Conservation (phyloP, 2,797 vertebrate genomes). For the Harpagifer antarcticus region DNA sequence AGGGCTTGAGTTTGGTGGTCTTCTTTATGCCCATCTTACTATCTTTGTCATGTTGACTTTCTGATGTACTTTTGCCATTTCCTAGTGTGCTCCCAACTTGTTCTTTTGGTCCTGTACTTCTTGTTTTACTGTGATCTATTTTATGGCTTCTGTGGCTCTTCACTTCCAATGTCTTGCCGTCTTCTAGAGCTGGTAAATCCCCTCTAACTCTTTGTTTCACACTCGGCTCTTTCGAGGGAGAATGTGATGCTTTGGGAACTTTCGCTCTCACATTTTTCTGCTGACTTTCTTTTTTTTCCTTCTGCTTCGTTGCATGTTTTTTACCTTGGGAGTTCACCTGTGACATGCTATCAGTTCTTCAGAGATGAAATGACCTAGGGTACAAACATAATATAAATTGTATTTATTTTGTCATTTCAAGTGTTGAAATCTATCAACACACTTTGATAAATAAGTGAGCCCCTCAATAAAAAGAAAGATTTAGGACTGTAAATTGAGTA, state of each 20-base stretch:
- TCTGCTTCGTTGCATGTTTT: constrained; percentile 53
- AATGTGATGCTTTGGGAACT: constrained; percentile 30
- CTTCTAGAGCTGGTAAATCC: constrained; percentile 16
- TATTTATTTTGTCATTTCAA: neutral
- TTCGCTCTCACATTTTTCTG: constrained; percentile 50
- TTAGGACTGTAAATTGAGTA: constrained; percentile 30
- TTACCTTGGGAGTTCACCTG: constrained; percentile 64
- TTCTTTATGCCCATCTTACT: constrained; percentile 38
- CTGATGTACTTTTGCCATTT: constrained; percentile 38
- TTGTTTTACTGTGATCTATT: constrained; percentile 35
- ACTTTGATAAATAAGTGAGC: neutral
- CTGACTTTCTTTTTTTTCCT: constrained; percentile 49
- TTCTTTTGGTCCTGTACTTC: constrained; percentile 22
- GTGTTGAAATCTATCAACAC: neutral
- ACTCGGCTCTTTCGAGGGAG: constrained; percentile 14
- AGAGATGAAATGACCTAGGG: constrained; percentile 37
- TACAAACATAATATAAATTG: neutral
- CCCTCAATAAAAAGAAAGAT: constrained; percentile 15
- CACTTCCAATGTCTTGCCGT: constrained; percentile 23
- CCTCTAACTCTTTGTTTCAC: constrained; percentile 37
- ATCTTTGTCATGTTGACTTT: constrained; percentile 23
- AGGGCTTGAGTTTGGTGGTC: constrained; percentile 33
- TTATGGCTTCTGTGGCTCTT: constrained; percentile 37
- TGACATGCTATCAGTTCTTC: constrained; percentile 66
- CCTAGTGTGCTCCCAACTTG: constrained; percentile 34